Conservation (phyloP, 2,113 vertebrate genomes). For the Caloenas nicobarica region DNA sequence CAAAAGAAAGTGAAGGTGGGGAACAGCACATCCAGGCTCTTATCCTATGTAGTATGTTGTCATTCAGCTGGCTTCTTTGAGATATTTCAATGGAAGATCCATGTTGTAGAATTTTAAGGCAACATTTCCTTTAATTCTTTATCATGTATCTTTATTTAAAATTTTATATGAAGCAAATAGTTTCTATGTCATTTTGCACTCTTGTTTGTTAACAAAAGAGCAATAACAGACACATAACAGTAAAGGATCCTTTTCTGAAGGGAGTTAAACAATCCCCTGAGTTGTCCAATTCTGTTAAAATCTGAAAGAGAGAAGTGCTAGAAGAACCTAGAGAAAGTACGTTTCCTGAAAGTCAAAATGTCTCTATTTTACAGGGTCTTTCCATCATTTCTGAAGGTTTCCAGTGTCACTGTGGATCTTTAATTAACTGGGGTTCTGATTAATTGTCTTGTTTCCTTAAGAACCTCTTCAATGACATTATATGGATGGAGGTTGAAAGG, state of each 20-base stretch:
- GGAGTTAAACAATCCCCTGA: not conserved
- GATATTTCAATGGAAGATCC: not conserved
- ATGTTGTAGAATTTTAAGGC: not conserved
- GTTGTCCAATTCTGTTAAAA: not conserved
- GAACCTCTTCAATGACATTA: conserved; percentile 7
- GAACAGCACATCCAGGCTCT: not conserved
- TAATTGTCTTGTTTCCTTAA: conserved; percentile 36
- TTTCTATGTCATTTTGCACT: not conserved
- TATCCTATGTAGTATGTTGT: not conserved
- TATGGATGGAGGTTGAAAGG: conserved; percentile 28
- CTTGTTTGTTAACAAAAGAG: not conserved
- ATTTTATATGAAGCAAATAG: not conserved
- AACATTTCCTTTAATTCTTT: not conserved
- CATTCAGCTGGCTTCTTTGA: not conserved
- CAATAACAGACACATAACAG: not conserved
- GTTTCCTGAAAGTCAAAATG: not conserved
- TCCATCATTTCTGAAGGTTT: conserved; percentile 19
- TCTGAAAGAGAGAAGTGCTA: not conserved
- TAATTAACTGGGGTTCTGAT: conserved; percentile 53
- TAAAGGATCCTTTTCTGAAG: not conserved
- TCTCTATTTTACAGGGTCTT: not conserved
- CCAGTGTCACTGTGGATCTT: not conserved
- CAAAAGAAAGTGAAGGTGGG: not conserved
- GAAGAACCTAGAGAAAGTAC: not conserved
- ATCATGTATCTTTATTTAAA: not conserved